Evolutionary conservation across 2,888 invertebrate genomes (phyloP).

Genomic region (Mesorhabditis spiculigera): DNA sequence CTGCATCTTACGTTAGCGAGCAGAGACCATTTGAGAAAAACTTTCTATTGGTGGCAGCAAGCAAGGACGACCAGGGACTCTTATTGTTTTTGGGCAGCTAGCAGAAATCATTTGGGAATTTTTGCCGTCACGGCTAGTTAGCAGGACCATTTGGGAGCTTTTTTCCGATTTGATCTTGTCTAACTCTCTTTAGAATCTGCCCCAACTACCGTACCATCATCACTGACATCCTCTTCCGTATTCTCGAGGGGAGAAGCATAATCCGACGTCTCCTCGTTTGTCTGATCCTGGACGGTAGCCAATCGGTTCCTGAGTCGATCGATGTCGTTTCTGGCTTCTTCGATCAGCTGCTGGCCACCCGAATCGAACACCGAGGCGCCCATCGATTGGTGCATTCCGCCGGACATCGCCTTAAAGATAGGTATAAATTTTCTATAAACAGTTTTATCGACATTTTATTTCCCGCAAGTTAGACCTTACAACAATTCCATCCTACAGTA

Average conservation of each 20-base stretch:
- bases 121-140: too few species aligned
- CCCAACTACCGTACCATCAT: conserved; percentile 22
- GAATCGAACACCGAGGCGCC: background rate
- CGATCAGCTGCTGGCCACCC: conserved; percentile 27
- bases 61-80: too few species aligned
- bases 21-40: too few species aligned
- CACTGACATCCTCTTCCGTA: background rate
- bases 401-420: background rate
- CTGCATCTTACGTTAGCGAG: too few species aligned
- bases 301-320: conserved; percentile 39
- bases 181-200: too few species aligned
- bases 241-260: conserved; percentile 26
- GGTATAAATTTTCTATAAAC: background rate
- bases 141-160: too few species aligned
- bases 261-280: conserved; percentile 34
- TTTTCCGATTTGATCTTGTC: too few species aligned
- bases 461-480: background rate
- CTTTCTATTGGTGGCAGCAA: too few species aligned
- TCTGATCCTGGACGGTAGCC: conserved; percentile 57
- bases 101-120: too few species aligned
- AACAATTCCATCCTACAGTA: background rate
- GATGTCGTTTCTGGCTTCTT: conserved; percentile 37
- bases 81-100: too few species aligned
- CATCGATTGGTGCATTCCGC: conserved; percentile 5
- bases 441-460: background rate